These are phyloP conservation scores for Epiblema foenella DNA, from an alignment of 2,888 invertebrate species.

Conservation along the genomic window DNA sequence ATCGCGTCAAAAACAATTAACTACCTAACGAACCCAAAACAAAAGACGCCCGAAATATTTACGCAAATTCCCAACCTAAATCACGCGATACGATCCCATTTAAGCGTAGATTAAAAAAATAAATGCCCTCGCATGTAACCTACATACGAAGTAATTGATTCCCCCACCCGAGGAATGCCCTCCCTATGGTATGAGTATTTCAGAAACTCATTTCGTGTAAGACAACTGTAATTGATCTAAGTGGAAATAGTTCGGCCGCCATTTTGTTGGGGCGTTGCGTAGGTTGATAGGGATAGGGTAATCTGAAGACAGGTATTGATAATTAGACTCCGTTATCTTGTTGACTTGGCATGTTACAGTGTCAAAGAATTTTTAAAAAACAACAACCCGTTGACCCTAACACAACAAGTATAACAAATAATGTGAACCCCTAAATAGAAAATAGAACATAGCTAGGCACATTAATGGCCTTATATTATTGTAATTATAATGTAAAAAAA, in stretches of 20 bases:
- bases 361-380: no score
- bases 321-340: no score
- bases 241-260: constrained; percentile 26
- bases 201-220: constrained; percentile 33
- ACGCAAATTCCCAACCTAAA: constrained; percentile 18
- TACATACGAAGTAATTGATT: constrained; percentile 33
- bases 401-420: no score
- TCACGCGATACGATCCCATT: constrained; percentile 20
- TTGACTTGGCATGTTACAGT: no score
- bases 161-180: constrained; percentile 30
- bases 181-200: constrained; percentile 24
- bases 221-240: constrained; percentile 27
- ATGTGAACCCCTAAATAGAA: no score
- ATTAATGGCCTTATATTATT: no score
- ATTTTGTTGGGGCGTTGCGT: constrained; percentile 1
- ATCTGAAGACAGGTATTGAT: background rate
- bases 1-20: no score
- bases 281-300: background rate
- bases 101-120: constrained; percentile 29
- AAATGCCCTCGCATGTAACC: constrained; percentile 32
- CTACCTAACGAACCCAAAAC: constrained; percentile 4
- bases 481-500: no score
- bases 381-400: no score
- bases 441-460: no score
- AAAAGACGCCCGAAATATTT: constrained; percentile 2